phyloP scores from a whole-genome alignment of 1,140 invertebrate genomes.

The Ericerus pela region DNA sequence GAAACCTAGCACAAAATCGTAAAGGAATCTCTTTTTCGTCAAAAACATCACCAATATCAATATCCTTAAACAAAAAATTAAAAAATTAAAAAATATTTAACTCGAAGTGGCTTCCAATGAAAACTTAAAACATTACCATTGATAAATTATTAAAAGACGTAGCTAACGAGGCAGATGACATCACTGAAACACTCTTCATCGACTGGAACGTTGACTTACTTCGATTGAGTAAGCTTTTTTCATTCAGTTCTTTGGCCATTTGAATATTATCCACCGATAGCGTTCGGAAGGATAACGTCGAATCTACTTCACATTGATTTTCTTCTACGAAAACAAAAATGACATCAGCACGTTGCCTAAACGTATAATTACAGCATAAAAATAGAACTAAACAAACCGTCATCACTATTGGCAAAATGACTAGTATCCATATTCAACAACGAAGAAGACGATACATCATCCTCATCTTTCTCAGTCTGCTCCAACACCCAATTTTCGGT shows the following conservation, averaged over 20 bases:
- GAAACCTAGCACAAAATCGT: slow-evolving; percentile 54
- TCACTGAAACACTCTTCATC: background rate
- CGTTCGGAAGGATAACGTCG: background rate
- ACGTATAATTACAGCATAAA: too few species aligned
- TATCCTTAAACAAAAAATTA: slow-evolving; percentile 28
- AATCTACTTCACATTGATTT: background rate
- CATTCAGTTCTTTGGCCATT: background rate
- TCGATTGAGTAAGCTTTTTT: too few species aligned
- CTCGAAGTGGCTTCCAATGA: background rate
- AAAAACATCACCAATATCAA: slow-evolving; percentile 46
- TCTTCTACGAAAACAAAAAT: background rate
- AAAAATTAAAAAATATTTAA: slow-evolving; percentile 14
- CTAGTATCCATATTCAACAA: slow-evolving; percentile 2
- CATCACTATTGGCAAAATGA: slow-evolving; percentile 6
- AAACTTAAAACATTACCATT: background rate
- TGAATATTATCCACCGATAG: background rate
- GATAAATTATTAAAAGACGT: background rate
- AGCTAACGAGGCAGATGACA: background rate
- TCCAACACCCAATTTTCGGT: background rate
- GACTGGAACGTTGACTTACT: background rate
- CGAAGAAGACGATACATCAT: background rate
- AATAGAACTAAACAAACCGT: background rate
- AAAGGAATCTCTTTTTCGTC: slow-evolving; percentile 42
- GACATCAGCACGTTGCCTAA: too few species aligned
- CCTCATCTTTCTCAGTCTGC: background rate